Conservation (phyloP, 1,140 invertebrate species). For the Drosophila bifasciata region DNA sequence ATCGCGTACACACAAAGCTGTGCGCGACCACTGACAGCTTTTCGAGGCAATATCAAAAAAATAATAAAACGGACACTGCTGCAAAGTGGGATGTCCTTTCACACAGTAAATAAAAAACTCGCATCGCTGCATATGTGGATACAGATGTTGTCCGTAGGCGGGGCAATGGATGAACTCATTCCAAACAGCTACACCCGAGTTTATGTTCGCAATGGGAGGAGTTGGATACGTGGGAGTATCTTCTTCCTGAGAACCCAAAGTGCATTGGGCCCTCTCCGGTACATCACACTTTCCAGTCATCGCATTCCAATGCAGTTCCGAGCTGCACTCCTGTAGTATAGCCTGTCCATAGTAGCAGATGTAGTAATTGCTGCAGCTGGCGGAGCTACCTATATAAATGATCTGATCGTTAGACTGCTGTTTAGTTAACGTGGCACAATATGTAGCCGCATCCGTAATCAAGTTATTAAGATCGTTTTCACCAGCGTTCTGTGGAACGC, state of each 20-base stretch:
- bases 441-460: conserved; percentile 57
- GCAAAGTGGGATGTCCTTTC: conserved; percentile 73
- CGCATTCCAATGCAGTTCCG: conserved; percentile 74
- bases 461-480: conserved; percentile 47
- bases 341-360: conserved; percentile 81
- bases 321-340: conserved; percentile 69
- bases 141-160: conserved; percentile 71
- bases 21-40: conserved; percentile 68
- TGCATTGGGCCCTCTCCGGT: conserved; percentile 65
- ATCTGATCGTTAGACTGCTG: conserved; percentile 54
- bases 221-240: not conserved
- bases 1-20: conserved; percentile 69
- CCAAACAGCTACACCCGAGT: conserved; percentile 1
- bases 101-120: conserved; percentile 81
- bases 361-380: conserved; percentile 66
- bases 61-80: conserved; percentile 78
- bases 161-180: conserved; percentile 71
- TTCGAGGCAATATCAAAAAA: conserved; percentile 71
- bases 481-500: not conserved
- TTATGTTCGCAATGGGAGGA: conserved; percentile 1
- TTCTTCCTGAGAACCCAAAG: conserved; percentile 20
- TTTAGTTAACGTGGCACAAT: conserved; percentile 51
- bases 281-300: conserved; percentile 74
- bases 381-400: conserved; percentile 68
- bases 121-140: conserved; percentile 74